Base-by-base conservation (phyloP, 2,797 vertebrate genomes). In the Pseudochromis fuscus region DNA sequence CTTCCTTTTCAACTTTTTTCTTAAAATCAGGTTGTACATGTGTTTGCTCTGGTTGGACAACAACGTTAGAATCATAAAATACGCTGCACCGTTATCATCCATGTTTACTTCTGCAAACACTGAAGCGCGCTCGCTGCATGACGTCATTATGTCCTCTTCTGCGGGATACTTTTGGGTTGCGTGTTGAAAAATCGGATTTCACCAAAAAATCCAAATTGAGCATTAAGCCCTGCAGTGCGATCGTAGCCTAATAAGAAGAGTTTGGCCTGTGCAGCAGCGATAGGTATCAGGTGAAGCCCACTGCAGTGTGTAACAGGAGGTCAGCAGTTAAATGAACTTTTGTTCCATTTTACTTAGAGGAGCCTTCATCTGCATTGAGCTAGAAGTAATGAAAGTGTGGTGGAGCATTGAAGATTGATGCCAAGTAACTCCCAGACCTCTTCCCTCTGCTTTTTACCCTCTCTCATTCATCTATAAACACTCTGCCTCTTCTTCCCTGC, bases 281-380 rank as follows among this genome's bases (percentile, higher is more conserved):
- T 50, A 42, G 46, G 61, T 67, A 55, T 72, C 27, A 55, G 72
- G 56, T 78, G 79, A 75, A 75, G 79, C 69, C 35, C 33, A 51
- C 33, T 77, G 56, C 50, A 81, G 45, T 72, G 51, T 37, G 13
- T 77, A 86, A 76, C 51, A 87, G 72, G 71, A 92, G 94, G 93
- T 95, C 93, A 93, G 81, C 87, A 89, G 90, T 93, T 86, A 84
- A 89, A 91, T 91, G 73, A 91, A 89, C 91, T 85, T 88, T 77
- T 86, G 83, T 86, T 85, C 85, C 79, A 57, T 85, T 72, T 82
- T 71, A 60, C 68, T 52, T 65, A 73, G 73, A 85, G 61, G 72
- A 82, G 85, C 62, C 81, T 88, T 85, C 79, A 81, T 90, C 81
- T 89, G 83, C 86, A 87, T 85, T 84, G 81, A 75, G 79, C 76